These are phyloP conservation scores for Sarcophaga caerulescens DNA, from an alignment of 2,888 invertebrate species.

Conservation along the genomic window DNA sequence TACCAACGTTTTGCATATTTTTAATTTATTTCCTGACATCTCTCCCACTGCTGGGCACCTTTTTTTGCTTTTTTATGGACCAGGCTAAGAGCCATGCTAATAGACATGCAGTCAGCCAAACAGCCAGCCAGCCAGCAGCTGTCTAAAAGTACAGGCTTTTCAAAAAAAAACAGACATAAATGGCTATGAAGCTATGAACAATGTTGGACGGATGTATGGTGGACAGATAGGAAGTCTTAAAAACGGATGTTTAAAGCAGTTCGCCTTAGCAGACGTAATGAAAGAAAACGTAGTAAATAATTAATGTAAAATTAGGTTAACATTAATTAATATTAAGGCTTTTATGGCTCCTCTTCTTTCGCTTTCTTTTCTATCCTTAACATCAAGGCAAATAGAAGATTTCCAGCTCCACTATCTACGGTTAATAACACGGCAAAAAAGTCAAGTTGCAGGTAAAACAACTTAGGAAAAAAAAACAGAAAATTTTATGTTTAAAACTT, in stretches of 20 bases:
- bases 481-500: conserved; percentile 38
- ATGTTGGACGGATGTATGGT: too few relatives aligned
- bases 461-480: neutral
- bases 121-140: conserved; percentile 18
- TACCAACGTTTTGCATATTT: conserved; percentile 27
- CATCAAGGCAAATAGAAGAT: neutral
- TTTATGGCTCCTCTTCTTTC: neutral
- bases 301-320: conserved; percentile 60
- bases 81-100: neutral
- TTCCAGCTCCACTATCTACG: neutral
- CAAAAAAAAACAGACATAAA: neutral
- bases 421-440: neutral
- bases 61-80: neutral
- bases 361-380: neutral
- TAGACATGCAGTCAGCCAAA: neutral
- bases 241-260: too few relatives aligned
- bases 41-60: too few relatives aligned
- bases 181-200: too few relatives aligned
- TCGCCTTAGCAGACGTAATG: too few relatives aligned
- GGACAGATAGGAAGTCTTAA: too few relatives aligned
- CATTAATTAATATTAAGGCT: conserved; percentile 61
- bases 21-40: conserved; percentile 9
- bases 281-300: conserved; percentile 35
- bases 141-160: neutral
- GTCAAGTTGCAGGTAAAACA: neutral